Conservation (phyloP, 2,888 invertebrate genomes). For the Lasioglossum oenotherae region DNA sequence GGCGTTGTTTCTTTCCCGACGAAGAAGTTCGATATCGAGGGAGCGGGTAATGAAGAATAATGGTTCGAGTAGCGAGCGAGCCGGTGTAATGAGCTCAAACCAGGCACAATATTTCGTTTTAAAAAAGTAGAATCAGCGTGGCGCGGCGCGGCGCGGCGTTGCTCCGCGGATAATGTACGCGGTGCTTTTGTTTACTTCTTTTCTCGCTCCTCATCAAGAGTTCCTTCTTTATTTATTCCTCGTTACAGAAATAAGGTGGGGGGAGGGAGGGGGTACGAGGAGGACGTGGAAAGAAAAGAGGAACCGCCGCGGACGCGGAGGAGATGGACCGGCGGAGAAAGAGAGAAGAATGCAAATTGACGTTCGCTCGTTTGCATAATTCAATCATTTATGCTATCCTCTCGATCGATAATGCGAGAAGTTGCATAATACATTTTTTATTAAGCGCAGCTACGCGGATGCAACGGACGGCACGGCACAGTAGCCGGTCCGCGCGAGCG, state of each 20-base stretch:
- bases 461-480: slow-evolving; percentile 6
- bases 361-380: slow-evolving; percentile 57
- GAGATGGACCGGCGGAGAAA: background rate
- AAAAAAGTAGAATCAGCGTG: slow-evolving; percentile 12
- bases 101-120: slow-evolving; percentile 38
- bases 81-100: slow-evolving; percentile 38
- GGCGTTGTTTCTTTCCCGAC: background rate
- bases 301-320: background rate
- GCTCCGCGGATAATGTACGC: slow-evolving; percentile 30
- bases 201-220: slow-evolving; percentile 33
- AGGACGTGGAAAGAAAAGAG: background rate
- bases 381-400: slow-evolving; percentile 59
- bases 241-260: slow-evolving; percentile 29
- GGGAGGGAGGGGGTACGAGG: background rate
- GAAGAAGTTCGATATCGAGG: slow-evolving; percentile 22
- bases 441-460: slow-evolving; percentile 45
- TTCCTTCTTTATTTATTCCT: slow-evolving; percentile 45
- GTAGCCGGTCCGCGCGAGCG: background rate
- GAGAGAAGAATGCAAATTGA: slow-evolving; percentile 49
- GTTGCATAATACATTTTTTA: slow-evolving; percentile 63
- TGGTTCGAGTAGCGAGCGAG: slow-evolving; percentile 24
- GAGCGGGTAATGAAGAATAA: slow-evolving; percentile 38
- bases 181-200: slow-evolving; percentile 41
- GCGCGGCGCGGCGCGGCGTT: background rate
- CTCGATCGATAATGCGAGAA: slow-evolving; percentile 61